phyloP scores from a whole-genome alignment of 2,888 invertebrate species.

The Lathronympha strigana region DNA sequence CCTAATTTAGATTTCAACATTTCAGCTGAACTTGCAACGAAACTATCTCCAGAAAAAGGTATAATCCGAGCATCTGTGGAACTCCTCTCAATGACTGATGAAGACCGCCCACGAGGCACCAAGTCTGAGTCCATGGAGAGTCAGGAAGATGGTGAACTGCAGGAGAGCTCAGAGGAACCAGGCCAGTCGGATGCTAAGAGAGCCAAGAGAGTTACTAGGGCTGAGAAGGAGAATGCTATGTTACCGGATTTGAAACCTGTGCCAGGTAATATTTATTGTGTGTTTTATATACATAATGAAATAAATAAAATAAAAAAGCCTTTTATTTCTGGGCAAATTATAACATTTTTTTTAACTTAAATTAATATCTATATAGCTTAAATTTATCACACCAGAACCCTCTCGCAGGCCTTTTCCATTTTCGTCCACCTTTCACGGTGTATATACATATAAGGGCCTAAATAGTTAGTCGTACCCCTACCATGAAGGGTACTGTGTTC shows the following conservation, averaged over 20 bases:
- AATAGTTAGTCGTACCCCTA: too few relatives aligned
- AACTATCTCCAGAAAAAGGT: constrained; percentile 89
- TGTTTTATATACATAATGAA: neutral
- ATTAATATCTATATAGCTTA: too few relatives aligned
- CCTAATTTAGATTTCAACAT: neutral
- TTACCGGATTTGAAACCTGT: constrained; percentile 89
- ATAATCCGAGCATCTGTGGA: constrained; percentile 92
- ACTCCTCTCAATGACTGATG: constrained; percentile 88
- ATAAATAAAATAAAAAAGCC: too few relatives aligned
- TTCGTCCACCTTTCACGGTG: too few relatives aligned
- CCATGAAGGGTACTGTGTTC: too few relatives aligned
- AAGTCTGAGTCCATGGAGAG: constrained; percentile 59
- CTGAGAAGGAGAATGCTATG: constrained; percentile 88
- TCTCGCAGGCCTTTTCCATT: too few relatives aligned
- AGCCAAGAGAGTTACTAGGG: constrained; percentile 73
- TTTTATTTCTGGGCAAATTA: too few relatives aligned
- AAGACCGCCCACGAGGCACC: constrained; percentile 86
- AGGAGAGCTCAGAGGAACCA: constrained; percentile 59
- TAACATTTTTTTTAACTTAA: too few relatives aligned
- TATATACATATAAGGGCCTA: too few relatives aligned
- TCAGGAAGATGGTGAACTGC: constrained; percentile 48
- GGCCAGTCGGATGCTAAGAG: constrained; percentile 73
- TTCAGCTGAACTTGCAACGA: constrained; percentile 82
- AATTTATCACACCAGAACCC: too few relatives aligned
- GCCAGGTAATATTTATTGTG: constrained; percentile 12